These are phyloP conservation scores for Glyphotaelius pellucidus DNA, from an alignment of 2,888 invertebrate genomes.

Conservation along the genomic window DNA sequence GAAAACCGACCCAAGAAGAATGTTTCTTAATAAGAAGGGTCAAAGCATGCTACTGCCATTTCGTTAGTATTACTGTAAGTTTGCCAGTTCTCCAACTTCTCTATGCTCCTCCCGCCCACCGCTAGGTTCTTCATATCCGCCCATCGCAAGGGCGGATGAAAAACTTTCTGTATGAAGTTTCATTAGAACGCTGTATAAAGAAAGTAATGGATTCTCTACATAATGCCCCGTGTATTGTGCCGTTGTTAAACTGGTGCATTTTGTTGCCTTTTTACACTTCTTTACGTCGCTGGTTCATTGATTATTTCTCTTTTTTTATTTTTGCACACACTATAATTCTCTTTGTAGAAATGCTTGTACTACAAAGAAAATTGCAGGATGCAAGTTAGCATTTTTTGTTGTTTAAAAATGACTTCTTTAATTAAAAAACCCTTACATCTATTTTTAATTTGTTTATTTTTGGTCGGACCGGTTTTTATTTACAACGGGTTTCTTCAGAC, in stretches of 20 bases:
- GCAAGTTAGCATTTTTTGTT: not conserved
- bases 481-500: too few species aligned
- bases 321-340: not conserved
- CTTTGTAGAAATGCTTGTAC: not conserved
- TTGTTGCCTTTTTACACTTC: not conserved
- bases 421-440: too few species aligned
- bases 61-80: not conserved
- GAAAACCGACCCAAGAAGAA: too few species aligned
- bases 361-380: not conserved
- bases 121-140: not conserved
- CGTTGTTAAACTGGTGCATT: not conserved
- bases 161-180: constrained; percentile 36
- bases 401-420: too few species aligned
- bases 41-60: not conserved
- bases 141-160: not conserved
- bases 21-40: too few species aligned
- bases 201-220: constrained; percentile 23
- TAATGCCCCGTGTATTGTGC: not conserved
- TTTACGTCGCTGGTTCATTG: not conserved
- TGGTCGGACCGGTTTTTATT: too few species aligned
- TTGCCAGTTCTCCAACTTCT: not conserved
- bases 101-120: not conserved
- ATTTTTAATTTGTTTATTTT: too few species aligned
- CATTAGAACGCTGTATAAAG: constrained; percentile 13
- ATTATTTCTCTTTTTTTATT: not conserved